These are phyloP conservation scores for Epirrhoe tristata DNA, from an alignment of 2,888 invertebrate genomes.

Conservation along the genomic window DNA sequence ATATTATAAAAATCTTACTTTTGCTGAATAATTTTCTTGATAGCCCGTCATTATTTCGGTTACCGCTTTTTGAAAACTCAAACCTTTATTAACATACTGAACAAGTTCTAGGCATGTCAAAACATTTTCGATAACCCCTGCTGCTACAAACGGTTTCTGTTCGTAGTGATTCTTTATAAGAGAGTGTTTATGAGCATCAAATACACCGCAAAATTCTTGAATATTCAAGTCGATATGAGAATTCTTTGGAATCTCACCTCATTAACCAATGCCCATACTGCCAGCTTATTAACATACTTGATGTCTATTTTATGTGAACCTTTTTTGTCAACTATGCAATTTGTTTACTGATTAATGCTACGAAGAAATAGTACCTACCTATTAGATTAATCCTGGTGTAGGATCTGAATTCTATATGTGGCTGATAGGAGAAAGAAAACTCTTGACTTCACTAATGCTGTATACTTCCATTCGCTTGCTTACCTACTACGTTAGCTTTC, in stretches of 20 bases:
- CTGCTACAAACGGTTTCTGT: constrained; percentile 10
- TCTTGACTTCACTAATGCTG: too few species aligned
- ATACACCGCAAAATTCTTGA: constrained; percentile 11
- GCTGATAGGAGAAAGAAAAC: too few species aligned
- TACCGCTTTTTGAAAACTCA: background rate
- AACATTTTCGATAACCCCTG: constrained; percentile 13
- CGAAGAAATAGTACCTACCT: too few species aligned
- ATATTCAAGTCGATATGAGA: constrained; percentile 10
- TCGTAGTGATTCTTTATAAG: background rate
- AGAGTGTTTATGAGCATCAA: constrained; percentile 8
- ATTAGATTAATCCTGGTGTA: too few species aligned
- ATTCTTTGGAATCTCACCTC: constrained; percentile 12
- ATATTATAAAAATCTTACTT: background rate
- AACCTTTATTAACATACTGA: constrained; percentile 17
- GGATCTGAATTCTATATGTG: too few species aligned
- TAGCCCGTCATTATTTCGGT: background rate
- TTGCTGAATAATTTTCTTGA: background rate
- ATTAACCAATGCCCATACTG: constrained; percentile 8
- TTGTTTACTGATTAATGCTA: background rate
- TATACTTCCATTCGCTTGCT: too few species aligned
- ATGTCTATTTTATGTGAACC: constrained; percentile 2
- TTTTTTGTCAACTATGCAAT: background rate
- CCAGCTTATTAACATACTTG: constrained; percentile 5
- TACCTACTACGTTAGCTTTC: too few species aligned
- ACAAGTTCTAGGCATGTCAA: constrained; percentile 17